Evolutionary conservation across 2,113 vertebrate genomes (phyloP), one percentile per base, ranked within the genome.

Genomic region (Catharus minimus): DNA sequence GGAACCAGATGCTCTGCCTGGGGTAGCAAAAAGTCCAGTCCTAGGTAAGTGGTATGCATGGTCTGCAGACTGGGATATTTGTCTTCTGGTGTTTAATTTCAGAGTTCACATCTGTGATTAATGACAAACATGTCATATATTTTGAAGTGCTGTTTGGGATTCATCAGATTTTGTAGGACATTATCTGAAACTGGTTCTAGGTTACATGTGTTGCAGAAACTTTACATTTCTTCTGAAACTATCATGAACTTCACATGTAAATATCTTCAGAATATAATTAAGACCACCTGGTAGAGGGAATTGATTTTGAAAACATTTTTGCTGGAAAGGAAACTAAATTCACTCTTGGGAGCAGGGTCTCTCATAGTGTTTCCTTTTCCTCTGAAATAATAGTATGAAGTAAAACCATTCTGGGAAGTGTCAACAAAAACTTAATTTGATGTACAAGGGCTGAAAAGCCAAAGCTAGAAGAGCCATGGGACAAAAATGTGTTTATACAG

Each of bases 281-380:
- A 65, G 67, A 69, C 38, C 55, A 76, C 52, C 36, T 74, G 36
- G 52, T 33, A 67, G 52, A 71, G 18, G 33, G 68, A 92, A 88
- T 56, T 56, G 85, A 67, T 76, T 92, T 58, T 76, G 52, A 65
- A 92, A 94, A 72, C 11, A 64, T 28, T 93, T 90, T 86, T 78
- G 14, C 89, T 82, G 77, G 77, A 95, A 95, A 89, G 88, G 85
- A 95, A 95, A 44, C n/a, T 26, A 71, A 88, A 88, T 82, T 88
- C 49, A 64, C 65, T 77, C 90, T 20, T 88, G 85, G 78, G 92
- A 94, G 61, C 5, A 5, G 32, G 53, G 41, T 86, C 61, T 86
- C 64, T 67, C 61, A 50, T 43, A 69, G 62, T 84, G 53, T 65
- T 96, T 93, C 88, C 90, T 93, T 80, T 95, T 93, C 88, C 92